These are phyloP conservation scores for Mesitornis unicolor DNA, from an alignment of 2,113 vertebrate genomes.

Conservation along the genomic window DNA sequence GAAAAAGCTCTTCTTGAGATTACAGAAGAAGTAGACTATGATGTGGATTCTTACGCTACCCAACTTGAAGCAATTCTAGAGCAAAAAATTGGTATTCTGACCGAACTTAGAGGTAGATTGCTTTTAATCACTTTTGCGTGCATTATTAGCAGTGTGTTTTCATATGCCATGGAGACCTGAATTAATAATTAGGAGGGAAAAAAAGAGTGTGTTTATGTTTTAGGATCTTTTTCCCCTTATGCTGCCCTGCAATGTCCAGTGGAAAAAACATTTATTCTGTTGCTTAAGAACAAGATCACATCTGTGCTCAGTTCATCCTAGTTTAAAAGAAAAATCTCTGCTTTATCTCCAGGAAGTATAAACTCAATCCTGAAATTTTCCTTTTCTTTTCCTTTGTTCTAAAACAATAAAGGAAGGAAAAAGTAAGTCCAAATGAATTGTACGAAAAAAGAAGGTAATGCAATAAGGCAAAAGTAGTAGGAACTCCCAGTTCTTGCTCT, in stretches of 20 bases:
- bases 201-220: neutral
- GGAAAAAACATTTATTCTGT: neutral
- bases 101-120: constrained; percentile 88
- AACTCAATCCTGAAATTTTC: neutral
- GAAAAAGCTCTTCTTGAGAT: constrained; percentile 95
- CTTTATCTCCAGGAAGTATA: neutral
- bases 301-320: neutral
- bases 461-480: neutral
- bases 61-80: constrained; percentile 96
- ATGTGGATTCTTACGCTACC: constrained; percentile 93
- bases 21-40: constrained; percentile 98
- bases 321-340: neutral
- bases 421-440: neutral
- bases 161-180: neutral
- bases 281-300: neutral
- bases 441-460: neutral
- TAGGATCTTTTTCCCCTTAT: neutral
- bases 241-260: neutral
- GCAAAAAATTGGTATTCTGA: constrained; percentile 95
- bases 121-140: neutral
- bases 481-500: neutral
- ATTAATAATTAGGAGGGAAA: neutral
- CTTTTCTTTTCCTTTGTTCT: neutral
- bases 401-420: neutral
- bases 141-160: neutral